Evolutionary conservation across 1,140 invertebrate species (phyloP).

Genomic region (Chymomyza costata): DNA sequence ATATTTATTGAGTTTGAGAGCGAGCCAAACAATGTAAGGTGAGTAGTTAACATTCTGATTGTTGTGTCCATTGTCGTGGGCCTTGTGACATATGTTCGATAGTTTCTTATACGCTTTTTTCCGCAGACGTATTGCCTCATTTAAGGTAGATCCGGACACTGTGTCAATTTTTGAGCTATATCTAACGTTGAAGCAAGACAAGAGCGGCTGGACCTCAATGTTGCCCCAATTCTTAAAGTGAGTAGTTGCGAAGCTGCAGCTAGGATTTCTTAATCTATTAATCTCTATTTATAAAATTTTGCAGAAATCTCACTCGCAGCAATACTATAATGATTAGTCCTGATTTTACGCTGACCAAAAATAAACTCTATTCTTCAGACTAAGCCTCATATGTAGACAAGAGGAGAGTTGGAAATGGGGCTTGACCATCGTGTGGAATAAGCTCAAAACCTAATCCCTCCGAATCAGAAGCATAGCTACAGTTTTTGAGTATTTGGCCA

Average conservation of each 20-base stretch:
- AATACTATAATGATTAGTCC: slow-evolving; percentile 90
- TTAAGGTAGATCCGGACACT: slow-evolving; percentile 88
- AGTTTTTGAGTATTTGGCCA: no score
- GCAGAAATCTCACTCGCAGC: slow-evolving; percentile 86
- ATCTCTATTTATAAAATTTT: slow-evolving; percentile 29
- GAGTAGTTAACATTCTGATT: slow-evolving; percentile 40
- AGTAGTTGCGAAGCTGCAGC: slow-evolving; percentile 75
- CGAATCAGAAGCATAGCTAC: slow-evolving; percentile 44
- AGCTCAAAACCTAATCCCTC: slow-evolving; percentile 62
- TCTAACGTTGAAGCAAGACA: slow-evolving; percentile 87
- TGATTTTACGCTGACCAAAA: slow-evolving; percentile 88
- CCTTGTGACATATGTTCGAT: not conserved
- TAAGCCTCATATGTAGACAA: slow-evolving; percentile 22
- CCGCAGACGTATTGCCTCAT: slow-evolving; percentile 77
- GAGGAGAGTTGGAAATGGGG: slow-evolving; percentile 21
- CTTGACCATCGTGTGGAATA: slow-evolving; percentile 20
- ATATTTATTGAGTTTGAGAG: slow-evolving; percentile 86
- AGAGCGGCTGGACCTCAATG: slow-evolving; percentile 87
- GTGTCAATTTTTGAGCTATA: slow-evolving; percentile 91
- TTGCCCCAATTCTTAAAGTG: slow-evolving; percentile 90
- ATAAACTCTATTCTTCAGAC: slow-evolving; percentile 83
- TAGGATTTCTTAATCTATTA: not conserved
- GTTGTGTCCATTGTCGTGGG: not conserved
- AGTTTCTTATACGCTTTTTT: not conserved
- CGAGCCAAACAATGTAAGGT: slow-evolving; percentile 79